A percentile compares a stretch with the other conserved stretches of the same genome.
Conservation (phyloP, 1,140 invertebrate genomes). For the Whitmania pigra region DNA sequence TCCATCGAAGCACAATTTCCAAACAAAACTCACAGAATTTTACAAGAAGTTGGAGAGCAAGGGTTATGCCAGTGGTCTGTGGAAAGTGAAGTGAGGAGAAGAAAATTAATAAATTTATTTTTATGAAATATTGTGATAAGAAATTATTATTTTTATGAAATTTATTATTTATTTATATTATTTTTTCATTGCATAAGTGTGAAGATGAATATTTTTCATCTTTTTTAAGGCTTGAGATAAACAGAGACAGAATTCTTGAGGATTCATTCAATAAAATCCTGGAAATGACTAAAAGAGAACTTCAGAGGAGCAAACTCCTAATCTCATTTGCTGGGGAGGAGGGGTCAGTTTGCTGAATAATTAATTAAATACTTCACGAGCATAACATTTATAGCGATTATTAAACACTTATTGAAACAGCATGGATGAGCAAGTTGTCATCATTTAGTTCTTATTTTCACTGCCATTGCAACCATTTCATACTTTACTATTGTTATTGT, state of each 20-base stretch:
- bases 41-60: conserved; percentile 88
- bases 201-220: neutral
- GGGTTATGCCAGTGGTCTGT: conserved; percentile 87
- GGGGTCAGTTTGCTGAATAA: conserved; percentile 47
- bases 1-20: conserved; percentile 76
- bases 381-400: too few relatives aligned
- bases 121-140: too few relatives aligned
- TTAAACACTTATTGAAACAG: too few relatives aligned
- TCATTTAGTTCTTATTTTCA: neutral
- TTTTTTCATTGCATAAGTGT: neutral
- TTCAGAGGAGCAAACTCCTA: conserved; percentile 85
- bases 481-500: too few relatives aligned
- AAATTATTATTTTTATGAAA: neutral
- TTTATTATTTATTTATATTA: neutral
- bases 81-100: conserved; percentile 69
- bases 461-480: too few relatives aligned
- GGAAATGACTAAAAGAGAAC: conserved; percentile 83
- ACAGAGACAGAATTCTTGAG: conserved; percentile 80
- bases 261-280: conserved; percentile 93
- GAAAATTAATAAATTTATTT: too few relatives aligned
- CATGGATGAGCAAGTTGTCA: conserved; percentile 14
- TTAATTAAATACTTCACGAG: too few relatives aligned
- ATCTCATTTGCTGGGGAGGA: conserved; percentile 91
- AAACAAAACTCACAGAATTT: conserved; percentile 85
- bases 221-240: conserved; percentile 65